A percentile compares a stretch with the other conserved stretches of the same genome.
phyloP scores from a whole-genome alignment of 1,140 invertebrate species.

The Megalonaias nervosa region DNA sequence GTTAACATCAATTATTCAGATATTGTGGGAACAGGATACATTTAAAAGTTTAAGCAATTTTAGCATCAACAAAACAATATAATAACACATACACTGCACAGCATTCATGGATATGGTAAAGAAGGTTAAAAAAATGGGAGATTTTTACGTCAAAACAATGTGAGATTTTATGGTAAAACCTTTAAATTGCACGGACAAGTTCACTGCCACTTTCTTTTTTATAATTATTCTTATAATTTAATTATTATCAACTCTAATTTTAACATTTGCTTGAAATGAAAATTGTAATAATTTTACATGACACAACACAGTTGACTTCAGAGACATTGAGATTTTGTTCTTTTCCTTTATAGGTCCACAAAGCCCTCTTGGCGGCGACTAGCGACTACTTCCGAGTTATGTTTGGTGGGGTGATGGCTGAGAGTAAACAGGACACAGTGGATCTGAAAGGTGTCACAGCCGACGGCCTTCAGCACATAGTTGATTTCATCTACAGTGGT shows the following conservation, averaged over 20 bases:
- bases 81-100: no score
- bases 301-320: constrained; percentile 1
- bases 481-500: constrained; percentile 94
- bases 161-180: no score
- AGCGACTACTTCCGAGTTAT: constrained; percentile 70
- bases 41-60: no score
- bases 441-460: constrained; percentile 86
- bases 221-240: background rate
- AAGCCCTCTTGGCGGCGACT: constrained; percentile 64
- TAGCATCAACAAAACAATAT: no score
- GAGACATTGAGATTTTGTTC: background rate
- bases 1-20: no score
- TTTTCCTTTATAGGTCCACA: constrained; percentile 61
- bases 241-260: background rate
- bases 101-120: no score
- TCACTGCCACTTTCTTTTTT: no score
- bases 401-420: constrained; percentile 67
- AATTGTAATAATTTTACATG: constrained; percentile 2
- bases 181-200: no score
- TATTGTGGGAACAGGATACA: no score
- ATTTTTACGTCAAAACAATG: no score
- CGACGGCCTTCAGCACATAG: constrained; percentile 82
- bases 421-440: constrained; percentile 78
- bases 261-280: background rate
- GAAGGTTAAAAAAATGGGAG: no score